Base-by-base conservation (phyloP, 2,113 vertebrate genomes). In the Passer montanus region DNA sequence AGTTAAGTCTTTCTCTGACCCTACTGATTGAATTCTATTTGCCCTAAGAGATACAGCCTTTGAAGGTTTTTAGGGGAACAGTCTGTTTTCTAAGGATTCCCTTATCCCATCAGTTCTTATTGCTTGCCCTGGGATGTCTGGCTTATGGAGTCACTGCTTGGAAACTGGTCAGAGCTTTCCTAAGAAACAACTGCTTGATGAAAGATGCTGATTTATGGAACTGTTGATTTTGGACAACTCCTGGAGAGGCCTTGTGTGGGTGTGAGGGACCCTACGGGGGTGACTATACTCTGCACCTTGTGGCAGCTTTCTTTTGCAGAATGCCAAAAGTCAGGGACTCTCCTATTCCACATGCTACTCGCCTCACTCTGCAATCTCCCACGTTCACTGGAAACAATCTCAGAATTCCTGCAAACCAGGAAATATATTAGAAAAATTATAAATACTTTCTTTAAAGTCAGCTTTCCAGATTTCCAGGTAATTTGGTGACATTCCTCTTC, bases 141-240 rank as follows among this genome's bases (percentile, higher is more conserved):
- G 35, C 60, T 80, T 75, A 70, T n/a, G 39, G 60, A 92, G 66
- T 89, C 87, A 89, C 84, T 91, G 44, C 68, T 47, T 94, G 84
- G 93, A 93, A 96, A 86, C 49, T 17, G 26, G 35, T 81, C 76
- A 93, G 67, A 84, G 22, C 30, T 86, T 76, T 77, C 79, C 39
- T 31, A 70, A 35, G 24, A 62, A 93, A 77, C 23, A 78, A 74
- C 47, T 28, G 9, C 56, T 49, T 49, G 56, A 70, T 2, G 26
- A 76, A 80, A 92, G 83, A 66, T 23, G 31, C 60, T 92, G 87
- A 94, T 84, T 94, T 92, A 84, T 37, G 44, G 52, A 87, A 50
- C 44, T 46, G 27, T 39, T 86, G 41, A 28, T 76, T 87, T 84
- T 77, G 64, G 68, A 44, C 17, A 60, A 44, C 52, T 53, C 15